phyloP scores from a whole-genome alignment of 2,113 vertebrate species.

The Cyprinodon variegatus region DNA sequence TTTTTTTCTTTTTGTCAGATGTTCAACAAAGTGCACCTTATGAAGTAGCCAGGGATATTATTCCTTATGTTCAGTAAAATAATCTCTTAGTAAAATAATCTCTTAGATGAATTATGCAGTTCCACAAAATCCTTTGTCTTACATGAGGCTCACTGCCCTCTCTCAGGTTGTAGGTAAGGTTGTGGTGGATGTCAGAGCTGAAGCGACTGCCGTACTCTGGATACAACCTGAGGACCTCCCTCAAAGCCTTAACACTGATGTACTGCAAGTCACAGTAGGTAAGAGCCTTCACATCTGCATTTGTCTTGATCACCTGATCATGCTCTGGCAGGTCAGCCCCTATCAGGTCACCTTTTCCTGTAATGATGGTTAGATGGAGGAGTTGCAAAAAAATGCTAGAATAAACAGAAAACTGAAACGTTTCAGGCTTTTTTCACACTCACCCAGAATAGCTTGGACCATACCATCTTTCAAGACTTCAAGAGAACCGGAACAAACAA shows the following conservation, averaged over 20 bases:
- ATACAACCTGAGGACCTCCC: conserved; percentile 91
- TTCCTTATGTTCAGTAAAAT: background rate
- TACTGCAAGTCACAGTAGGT: conserved; percentile 97
- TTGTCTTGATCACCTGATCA: conserved; percentile 91
- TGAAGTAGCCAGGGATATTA: background rate
- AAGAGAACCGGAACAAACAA: conserved; percentile 93
- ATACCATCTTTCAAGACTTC: conserved; percentile 92
- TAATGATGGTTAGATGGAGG: conserved; percentile 6
- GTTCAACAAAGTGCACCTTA: background rate
- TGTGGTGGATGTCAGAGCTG: conserved; percentile 87
- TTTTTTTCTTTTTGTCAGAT: background rate
- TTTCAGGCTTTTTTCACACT: conserved; percentile 51
- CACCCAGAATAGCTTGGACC: conserved; percentile 94
- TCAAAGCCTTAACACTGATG: conserved; percentile 87
- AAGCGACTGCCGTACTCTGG: conserved; percentile 91
- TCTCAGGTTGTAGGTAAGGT: conserved; percentile 95
- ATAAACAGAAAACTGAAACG: background rate
- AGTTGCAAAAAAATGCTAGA: background rate
- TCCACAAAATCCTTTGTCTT: conserved; percentile 48
- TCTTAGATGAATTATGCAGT: background rate
- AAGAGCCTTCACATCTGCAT: conserved; percentile 92
- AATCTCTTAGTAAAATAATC: background rate
- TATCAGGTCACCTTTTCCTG: conserved; percentile 96
- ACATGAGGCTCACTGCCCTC: conserved; percentile 87
- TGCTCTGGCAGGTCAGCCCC: conserved; percentile 87